phyloP scores from a whole-genome alignment of 1,140 invertebrate genomes.

The Drosophila seguyi region DNA sequence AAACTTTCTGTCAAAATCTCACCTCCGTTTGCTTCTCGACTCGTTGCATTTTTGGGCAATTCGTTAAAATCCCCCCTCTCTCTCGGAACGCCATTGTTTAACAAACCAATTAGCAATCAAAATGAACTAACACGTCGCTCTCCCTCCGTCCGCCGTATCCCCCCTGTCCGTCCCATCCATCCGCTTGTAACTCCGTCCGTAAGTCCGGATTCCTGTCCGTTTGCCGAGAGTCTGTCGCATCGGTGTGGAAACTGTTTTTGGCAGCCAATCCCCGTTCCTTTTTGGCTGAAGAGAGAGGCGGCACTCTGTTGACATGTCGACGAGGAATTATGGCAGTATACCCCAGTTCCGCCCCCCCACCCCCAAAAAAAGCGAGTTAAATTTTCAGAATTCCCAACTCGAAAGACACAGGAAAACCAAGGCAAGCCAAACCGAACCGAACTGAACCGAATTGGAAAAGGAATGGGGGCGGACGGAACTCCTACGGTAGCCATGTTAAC shows the following conservation, averaged over 20 bases:
- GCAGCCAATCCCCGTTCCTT: conserved; percentile 37
- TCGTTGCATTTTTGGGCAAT: conserved; percentile 81
- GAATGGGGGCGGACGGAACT: conserved; percentile 15
- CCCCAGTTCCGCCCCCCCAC: not conserved
- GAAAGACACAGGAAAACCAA: conserved; percentile 74
- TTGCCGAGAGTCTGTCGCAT: conserved; percentile 30
- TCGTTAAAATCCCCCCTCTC: conserved; percentile 73
- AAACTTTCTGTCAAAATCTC: not conserved
- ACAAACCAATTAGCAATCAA: conserved; percentile 85
- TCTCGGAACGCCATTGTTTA: conserved; percentile 71
- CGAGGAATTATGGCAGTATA: conserved; percentile 73
- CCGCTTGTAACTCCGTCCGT: conserved; percentile 18
- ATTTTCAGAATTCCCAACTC: conserved; percentile 84
- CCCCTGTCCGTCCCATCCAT: conserved; percentile 14
- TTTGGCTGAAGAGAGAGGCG: conserved; percentile 47
- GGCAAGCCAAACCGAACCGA: conserved; percentile 25
- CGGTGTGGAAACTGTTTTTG: conserved; percentile 42
- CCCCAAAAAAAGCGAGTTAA: conserved; percentile 65
- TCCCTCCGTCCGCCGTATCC: conserved; percentile 1
- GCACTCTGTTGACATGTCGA: conserved; percentile 79
- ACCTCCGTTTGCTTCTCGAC: conserved; percentile 3
- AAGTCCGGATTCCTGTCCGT: conserved; percentile 14
- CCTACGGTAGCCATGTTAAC: conserved; percentile 79
- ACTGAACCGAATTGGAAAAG: conserved; percentile 23
- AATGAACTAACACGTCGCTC: conserved; percentile 80